Evolutionary conservation across 2,888 invertebrate species (phyloP).

Genomic region (Phorcus lineatus): DNA sequence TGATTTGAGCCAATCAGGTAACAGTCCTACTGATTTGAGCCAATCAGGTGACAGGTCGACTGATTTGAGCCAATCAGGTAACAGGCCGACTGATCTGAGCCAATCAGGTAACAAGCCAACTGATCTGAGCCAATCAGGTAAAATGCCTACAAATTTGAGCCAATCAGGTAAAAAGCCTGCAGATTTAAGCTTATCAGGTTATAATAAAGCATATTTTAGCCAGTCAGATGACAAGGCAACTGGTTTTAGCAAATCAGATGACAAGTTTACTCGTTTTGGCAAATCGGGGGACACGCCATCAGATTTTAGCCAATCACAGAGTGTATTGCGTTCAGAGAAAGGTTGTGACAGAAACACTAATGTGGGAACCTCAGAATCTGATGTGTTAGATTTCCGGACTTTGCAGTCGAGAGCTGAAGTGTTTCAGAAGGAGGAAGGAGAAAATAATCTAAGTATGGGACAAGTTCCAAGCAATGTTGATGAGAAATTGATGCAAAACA

Average conservation of each 20-base stretch:
- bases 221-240: neutral
- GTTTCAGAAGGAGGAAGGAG: too few species aligned
- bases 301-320: too few species aligned
- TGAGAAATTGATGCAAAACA: neutral
- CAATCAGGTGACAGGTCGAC: neutral
- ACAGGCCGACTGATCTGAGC: neutral
- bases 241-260: neutral
- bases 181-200: too few species aligned
- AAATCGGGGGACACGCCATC: too few species aligned
- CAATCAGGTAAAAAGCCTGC: too few species aligned
- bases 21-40: neutral
- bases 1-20: too few species aligned
- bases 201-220: neutral
- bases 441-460: too few species aligned
- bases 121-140: neutral
- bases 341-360: neutral
- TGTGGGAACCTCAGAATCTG: neutral
- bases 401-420: too few species aligned
- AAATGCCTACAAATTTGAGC: neutral
- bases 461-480: neutral
- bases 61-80: neutral
- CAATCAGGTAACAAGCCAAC: neutral
- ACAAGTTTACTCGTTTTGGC: neutral
- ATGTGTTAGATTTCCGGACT: slow-evolving; percentile 13
- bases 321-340: neutral